Base-by-base conservation (phyloP, 92 coral and sea anemone genomes). In the Isaurus tuberculatus region DNA sequence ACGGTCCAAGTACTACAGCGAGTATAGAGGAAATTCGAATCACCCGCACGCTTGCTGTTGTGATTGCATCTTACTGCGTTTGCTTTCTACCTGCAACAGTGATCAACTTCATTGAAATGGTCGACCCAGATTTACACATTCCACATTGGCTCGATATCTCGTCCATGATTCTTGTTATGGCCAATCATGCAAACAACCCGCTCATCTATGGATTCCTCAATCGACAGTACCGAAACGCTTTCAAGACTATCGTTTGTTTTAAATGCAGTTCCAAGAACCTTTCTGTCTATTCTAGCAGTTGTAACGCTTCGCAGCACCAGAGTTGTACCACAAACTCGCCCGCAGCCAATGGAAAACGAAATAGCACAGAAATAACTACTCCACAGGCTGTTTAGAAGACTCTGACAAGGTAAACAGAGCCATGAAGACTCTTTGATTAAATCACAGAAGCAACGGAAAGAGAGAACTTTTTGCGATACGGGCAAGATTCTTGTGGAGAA, bases 161-260 rank as follows among this genome's bases (percentile, higher is more conserved):
- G 10, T 72, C 91, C 14, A 85, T 88, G 92, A 81, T 85, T 2
- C 60, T 93, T 15, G 88, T 93, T 4, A 72, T 93, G 75, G 81
- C 90, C 5, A 93, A 93, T 72, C 97, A 93, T 42, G 94, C 97
- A 0, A 93, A 93, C 46, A 93, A 93, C 27, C 97, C 97, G 2
- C 71, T 93, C 46, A 93, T 93, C 66, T 93, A 93, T 80, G 97
- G 97, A 1, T 74, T 89, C 11, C 80, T 79, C 61, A 93, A 93
- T 65, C 83, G 83, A 53, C 97, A 90, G 6, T 93, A 93, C 65
- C 94, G 97, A 8, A 85, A 73, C 1, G 94, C 94, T 8, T 93
- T 93, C 64, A 90, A 83, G 63, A 85, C 74, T 2, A 77, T 77
- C 30, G n/a, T 75, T 19, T 77, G 68, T 77, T 23, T 61, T 29